phyloP scores from a whole-genome alignment of 2,888 invertebrate species.

The Agrotis exclamationis region DNA sequence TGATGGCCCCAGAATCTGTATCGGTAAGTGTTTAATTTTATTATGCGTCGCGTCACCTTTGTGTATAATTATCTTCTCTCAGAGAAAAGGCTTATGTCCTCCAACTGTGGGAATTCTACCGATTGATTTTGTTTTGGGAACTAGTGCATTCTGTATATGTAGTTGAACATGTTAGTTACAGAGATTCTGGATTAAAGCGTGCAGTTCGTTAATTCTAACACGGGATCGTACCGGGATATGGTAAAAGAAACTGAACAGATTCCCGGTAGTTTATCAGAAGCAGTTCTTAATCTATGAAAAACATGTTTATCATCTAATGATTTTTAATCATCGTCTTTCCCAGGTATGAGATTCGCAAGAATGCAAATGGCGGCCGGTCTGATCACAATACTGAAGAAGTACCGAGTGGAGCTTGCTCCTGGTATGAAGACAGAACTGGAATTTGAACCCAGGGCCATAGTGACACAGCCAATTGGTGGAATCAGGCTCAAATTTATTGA shows the following conservation, averaged over 20 bases:
- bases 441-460: constrained; percentile 42
- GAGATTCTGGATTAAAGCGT: too few relatives aligned
- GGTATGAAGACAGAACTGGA: constrained; percentile 58
- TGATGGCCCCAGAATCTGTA: constrained; percentile 81
- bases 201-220: too few relatives aligned
- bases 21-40: constrained; percentile 73
- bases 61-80: neutral
- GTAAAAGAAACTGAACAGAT: too few relatives aligned
- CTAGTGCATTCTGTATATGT: too few relatives aligned
- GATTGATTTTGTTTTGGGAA: too few relatives aligned
- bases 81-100: too few relatives aligned
- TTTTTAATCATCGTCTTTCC: neutral
- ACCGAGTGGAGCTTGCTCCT: constrained; percentile 66
- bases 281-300: neutral
- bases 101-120: too few relatives aligned
- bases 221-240: too few relatives aligned
- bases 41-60: too few relatives aligned
- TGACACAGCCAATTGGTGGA: constrained; percentile 39
- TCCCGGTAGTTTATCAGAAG: too few relatives aligned
- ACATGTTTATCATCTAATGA: neutral
- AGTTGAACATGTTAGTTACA: too few relatives aligned
- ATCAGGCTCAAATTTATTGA: constrained; percentile 56
- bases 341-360: constrained; percentile 72
- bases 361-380: constrained; percentile 76
- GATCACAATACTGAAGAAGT: constrained; percentile 73